Conservation (phyloP, 2,113 vertebrate genomes). For the Paratilapia polleni region DNA sequence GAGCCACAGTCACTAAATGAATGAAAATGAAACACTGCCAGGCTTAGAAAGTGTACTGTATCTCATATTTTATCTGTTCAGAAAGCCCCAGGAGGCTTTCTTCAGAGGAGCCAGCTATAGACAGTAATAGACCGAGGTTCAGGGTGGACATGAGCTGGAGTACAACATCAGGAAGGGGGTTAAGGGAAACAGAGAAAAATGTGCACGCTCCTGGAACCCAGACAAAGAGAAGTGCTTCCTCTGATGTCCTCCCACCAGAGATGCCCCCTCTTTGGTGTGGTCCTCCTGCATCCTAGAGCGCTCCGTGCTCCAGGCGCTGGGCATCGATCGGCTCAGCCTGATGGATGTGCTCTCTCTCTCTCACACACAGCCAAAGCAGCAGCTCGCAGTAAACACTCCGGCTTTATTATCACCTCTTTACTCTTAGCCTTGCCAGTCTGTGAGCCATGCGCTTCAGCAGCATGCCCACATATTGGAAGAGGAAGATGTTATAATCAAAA, state of each 20-base stretch:
- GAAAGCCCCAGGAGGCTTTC: slow-evolving; percentile 52
- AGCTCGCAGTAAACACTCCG: slow-evolving; percentile 70
- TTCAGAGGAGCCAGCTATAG: slow-evolving; percentile 62
- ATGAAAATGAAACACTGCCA: slow-evolving; percentile 50
- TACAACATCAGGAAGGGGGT: slow-evolving; percentile 75
- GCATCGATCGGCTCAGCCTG: slow-evolving; percentile 80
- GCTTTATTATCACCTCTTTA: slow-evolving; percentile 72
- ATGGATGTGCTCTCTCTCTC: slow-evolving; percentile 72
- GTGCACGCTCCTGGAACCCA: slow-evolving; percentile 75
- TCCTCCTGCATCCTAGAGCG: slow-evolving; percentile 75
- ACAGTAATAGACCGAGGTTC: slow-evolving; percentile 63
- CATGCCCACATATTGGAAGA: slow-evolving; percentile 57
- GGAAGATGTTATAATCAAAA: slow-evolving; percentile 62
- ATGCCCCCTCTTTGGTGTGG: slow-evolving; percentile 81
- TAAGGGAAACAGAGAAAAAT: slow-evolving; percentile 78
- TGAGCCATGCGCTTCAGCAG: slow-evolving; percentile 55
- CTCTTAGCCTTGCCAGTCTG: slow-evolving; percentile 60
- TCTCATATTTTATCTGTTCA: slow-evolving; percentile 61
- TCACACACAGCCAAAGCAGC: slow-evolving; percentile 55
- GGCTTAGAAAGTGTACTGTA: slow-evolving; percentile 48
- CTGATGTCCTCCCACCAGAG: slow-evolving; percentile 83
- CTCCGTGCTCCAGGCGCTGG: slow-evolving; percentile 74
- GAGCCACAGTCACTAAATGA: slow-evolving; percentile 36
- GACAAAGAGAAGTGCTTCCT: slow-evolving; percentile 78
- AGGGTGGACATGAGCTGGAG: slow-evolving; percentile 63